Evolutionary conservation across 92 coral and sea anemone species (phyloP), one percentile per base, ranked within the genome.

Genomic region (Pocillopora meandrina): DNA sequence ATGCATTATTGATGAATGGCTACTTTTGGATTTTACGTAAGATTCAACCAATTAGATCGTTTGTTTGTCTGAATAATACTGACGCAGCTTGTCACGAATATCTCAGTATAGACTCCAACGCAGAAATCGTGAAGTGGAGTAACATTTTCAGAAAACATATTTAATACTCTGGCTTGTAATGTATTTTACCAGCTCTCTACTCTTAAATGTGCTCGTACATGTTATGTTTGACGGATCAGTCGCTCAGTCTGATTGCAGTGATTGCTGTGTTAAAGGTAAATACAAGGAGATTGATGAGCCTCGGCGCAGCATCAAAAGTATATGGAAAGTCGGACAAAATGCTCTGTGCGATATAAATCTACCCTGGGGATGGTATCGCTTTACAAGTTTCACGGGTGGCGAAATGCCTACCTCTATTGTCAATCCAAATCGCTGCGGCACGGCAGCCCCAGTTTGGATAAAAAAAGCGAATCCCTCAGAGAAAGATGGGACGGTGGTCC

Each of bases 371-470:
- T 61, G 65, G 65, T 61, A 61, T 4, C 65, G 65, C n/a, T 61
- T 61, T n/a, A 61, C 17, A n/a, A 61, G 65, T n/a, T 61, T 1
- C 19, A 55, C 36, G 1, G 74, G 74, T 35, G 74, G 56, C 2
- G 2, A 70, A 17, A 70, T 70, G 74, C 74, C 74, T 0, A 70
- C 74, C 14, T 70, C 52, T 0, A 12, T 31, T 3, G 76, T 72
- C 8, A 52, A 10, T 5, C 11, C 10, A 18, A 42, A 72, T 5
- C 76, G 8, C 76, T 72, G 76, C 10, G 76, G 76, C 17, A 72
- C 76, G 19, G 17, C 36, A 17, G 59, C 76, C 36, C 76, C 76
- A 42, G 26, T 72, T 42, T 72, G 76, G 76, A 12, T 72, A 19
- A 1, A 72, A 47, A 60, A 60, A 72, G 15, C 52, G 9, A 56